These are phyloP conservation scores for Sclerurus mexicanus DNA, from an alignment of 2,113 vertebrate species.

Conservation along the genomic window DNA sequence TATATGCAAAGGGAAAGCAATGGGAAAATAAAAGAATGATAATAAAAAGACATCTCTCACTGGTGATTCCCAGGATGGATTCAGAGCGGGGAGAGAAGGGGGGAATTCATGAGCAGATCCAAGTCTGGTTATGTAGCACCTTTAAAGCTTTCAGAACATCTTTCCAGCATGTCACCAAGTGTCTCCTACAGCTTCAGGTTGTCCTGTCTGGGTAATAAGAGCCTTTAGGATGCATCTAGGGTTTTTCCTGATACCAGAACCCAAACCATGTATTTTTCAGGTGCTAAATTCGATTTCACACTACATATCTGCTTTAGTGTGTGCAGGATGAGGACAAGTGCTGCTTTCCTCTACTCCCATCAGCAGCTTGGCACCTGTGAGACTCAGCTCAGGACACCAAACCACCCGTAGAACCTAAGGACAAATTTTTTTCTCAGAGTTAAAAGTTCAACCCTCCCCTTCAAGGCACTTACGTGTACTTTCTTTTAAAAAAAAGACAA, in stretches of 20 bases:
- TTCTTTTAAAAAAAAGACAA: neutral
- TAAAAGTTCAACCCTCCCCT: neutral
- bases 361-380: neutral
- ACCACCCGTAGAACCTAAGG: neutral
- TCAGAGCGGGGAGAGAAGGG: neutral
- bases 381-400: neutral
- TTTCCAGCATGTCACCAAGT: rapidly evolving
- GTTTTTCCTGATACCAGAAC: neutral
- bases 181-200: neutral
- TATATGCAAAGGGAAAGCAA: slow-evolving; percentile 25
- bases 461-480: neutral
- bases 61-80: neutral
- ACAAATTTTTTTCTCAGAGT: neutral
- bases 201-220: neutral
- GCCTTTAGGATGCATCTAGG: neutral
- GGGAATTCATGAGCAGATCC: neutral
- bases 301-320: neutral
- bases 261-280: neutral
- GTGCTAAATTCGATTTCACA: neutral
- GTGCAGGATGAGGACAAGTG: neutral
- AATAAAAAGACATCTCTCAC: neutral
- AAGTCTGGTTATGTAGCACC: neutral
- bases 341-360: neutral
- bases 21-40: slow-evolving; percentile 64
- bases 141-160: neutral